Evolutionary conservation across 2,888 invertebrate genomes (phyloP), one percentile per base, ranked within the genome.

Genomic region (Tineola bisselliella): DNA sequence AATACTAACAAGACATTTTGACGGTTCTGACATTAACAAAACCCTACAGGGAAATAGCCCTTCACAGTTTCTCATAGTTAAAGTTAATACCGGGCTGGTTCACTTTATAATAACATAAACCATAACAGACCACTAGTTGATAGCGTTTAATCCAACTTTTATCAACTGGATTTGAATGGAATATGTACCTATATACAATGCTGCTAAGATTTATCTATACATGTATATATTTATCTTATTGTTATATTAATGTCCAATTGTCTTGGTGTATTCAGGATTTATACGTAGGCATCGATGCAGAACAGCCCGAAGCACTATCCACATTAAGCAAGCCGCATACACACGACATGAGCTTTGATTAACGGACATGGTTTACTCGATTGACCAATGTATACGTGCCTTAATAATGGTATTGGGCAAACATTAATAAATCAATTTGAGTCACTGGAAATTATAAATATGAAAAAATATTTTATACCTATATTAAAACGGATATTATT

Each of bases 271-370:
- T 38, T 38, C 13, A 12, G 19, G 56, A 62, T 62, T 62, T 62
- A 62, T 62, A 60, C 56, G 54, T 15, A 44, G 18, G 56, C 62
- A 54, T 25, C 62, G 59, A 52, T 44, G 61, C 57, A 48, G 59
- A 38, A 60, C 59, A 15, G 60, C 33, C 59, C 25, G 25, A 25
- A 48, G 54, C 54, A 25, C 19, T 54, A 48, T 54, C 18, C 54
- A 54, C 54, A 54, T 54, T 54, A 54, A 54, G 25, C 12, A 54
- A 18, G 54, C 54, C 25, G n/a, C 54, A 54, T 12, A 54, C 12
- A 54, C 54, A 54, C 54, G 54, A 52, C 52, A 52, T 17, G 44
- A 48, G 25, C 54, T 54, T 54, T 54, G 54, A 54, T 54, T 54
- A 54, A 54, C 54, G 54, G 54, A 54, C 25, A 25, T 54, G 54